Base-by-base conservation (phyloP, 2,888 invertebrate species). In the Strigamia maritima region DNA sequence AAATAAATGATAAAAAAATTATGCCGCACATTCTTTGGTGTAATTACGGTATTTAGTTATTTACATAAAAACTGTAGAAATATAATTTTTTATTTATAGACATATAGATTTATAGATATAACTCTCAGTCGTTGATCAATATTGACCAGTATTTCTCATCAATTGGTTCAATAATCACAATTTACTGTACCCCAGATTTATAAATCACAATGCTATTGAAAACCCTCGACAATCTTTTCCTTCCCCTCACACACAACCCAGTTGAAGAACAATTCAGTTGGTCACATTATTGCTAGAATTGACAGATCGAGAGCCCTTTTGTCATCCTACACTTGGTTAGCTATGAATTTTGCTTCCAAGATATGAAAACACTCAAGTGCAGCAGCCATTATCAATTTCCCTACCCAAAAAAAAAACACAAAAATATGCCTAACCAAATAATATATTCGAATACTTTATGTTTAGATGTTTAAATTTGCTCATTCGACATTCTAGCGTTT, bases 301-400 rank as follows among this genome's bases (percentile, higher is more conserved):
- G 54, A 54, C 54, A 54, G 54, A 54, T 54, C 54, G 54, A 54
- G 54, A 54, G 54, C 54, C 54, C 54, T 54, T 54, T 54, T 19
- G 54, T 54, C 54, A 54, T 54, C 75, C 75, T 74, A 74, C 75
- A 74, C 28, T 74, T 74, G 35, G 75, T 74, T 35, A 31, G 75
- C 75, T 24, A 74, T 74, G 35, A 35, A 74, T 35, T 74, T 16
- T 12, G n/a, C 19, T 54, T 19, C 54, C 19, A 44, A 19, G 19
- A n/a, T 19, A 54, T n/a, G 54, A 54, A 54, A 54, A 54, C n/a
- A 54, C n/a, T 54, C 19, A 6, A 54, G n/a, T n/a, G 16, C n/a
- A 44, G n/a, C 44, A 44, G 16, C n/a, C 44, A 44, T 44, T 44
- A 16, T n/a, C 44, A 44, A 16, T 44, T 44, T 44, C 16, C 44